Evolutionary conservation across 2,797 vertebrate genomes (phyloP).

Genomic region (Parotocinclus haroldoi): DNA sequence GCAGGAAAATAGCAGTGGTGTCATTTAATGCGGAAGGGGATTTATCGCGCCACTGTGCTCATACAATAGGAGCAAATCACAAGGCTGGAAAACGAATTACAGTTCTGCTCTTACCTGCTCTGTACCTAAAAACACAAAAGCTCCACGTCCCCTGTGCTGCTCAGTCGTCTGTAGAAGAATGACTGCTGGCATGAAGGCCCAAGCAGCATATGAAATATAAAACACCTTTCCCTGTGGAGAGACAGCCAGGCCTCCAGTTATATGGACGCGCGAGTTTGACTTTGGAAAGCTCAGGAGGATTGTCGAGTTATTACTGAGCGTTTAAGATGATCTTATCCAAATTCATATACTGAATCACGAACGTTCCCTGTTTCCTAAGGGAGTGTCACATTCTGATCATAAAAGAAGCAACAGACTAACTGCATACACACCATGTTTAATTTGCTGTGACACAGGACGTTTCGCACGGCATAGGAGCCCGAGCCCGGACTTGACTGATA

Average conservation of each 20-base stretch:
- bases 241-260: slow-evolving; percentile 37
- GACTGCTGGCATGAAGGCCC: slow-evolving; percentile 51
- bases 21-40: slow-evolving; percentile 41
- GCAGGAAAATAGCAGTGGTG: slow-evolving; percentile 37
- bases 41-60: slow-evolving; percentile 39
- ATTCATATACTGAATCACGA: too few relatives aligned
- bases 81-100: slow-evolving; percentile 35
- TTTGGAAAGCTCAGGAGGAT: slow-evolving; percentile 21
- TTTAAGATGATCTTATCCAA: background rate
- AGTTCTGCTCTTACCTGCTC: slow-evolving; percentile 39
- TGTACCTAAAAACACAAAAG: slow-evolving; percentile 43
- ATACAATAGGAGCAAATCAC: slow-evolving; percentile 43
- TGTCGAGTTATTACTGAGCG: background rate
- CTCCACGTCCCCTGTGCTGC: slow-evolving; percentile 30
- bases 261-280: slow-evolving; percentile 22
- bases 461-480: too few relatives aligned
- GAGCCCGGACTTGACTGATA: too few relatives aligned
- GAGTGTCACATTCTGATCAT: too few relatives aligned
- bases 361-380: too few relatives aligned
- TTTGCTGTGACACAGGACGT: too few relatives aligned
- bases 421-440: too few relatives aligned
- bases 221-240: slow-evolving; percentile 44
- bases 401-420: too few relatives aligned
- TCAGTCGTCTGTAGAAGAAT: slow-evolving; percentile 47
- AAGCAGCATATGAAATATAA: slow-evolving; percentile 52